phyloP scores from a whole-genome alignment of 2,888 invertebrate genomes.

The Oxyteleia sp. region DNA sequence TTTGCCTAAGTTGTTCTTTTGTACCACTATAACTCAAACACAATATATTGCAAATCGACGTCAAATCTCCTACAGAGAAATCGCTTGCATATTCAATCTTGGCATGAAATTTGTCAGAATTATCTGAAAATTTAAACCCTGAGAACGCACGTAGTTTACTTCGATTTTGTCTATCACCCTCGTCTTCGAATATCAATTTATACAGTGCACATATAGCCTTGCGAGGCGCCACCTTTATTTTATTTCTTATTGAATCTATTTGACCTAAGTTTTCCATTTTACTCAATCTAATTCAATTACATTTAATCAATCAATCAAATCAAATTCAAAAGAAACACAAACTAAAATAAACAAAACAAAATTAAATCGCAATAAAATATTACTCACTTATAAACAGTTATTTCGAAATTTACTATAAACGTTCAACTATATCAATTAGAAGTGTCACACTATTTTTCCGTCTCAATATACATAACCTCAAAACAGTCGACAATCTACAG shows the following conservation, averaged over 20 bases:
- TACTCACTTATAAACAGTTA: no score
- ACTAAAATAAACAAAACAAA: no score
- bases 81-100: neutral
- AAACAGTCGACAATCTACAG: no score
- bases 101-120: constrained; percentile 20
- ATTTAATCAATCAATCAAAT: no score
- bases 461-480: no score
- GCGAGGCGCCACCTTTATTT: constrained; percentile 3
- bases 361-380: no score
- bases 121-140: constrained; percentile 25
- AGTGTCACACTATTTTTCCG: no score
- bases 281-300: no score
- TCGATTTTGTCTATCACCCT: constrained; percentile 14
- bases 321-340: no score
- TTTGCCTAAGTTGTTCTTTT: neutral
- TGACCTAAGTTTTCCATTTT: constrained; percentile 12
- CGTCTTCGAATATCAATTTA: constrained; percentile 33
- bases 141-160: constrained; percentile 16
- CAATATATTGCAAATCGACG: constrained; percentile 18
- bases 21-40: constrained; percentile 10
- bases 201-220: constrained; percentile 18
- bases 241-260: neutral
- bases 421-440: no score
- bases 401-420: no score
- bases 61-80: constrained; percentile 23